Evolutionary conservation across 2,888 invertebrate species (phyloP).

Genomic region (Sialis lutaria): DNA sequence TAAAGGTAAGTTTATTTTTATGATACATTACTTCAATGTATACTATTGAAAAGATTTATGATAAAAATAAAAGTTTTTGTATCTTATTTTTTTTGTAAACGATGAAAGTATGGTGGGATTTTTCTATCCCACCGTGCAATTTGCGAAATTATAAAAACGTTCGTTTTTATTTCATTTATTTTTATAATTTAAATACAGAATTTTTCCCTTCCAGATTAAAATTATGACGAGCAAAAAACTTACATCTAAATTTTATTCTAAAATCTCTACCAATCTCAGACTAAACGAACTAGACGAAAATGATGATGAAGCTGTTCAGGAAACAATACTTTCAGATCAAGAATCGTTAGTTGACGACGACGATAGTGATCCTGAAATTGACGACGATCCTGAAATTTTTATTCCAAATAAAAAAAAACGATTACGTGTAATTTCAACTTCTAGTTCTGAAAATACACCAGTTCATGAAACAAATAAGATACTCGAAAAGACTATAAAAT

Average conservation of each 20-base stretch:
- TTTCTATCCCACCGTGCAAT: not conserved
- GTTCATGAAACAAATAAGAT: not conserved
- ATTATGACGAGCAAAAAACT: not conserved
- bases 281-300: not conserved
- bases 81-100: not conserved
- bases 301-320: not conserved
- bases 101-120: not conserved
- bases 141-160: not conserved
- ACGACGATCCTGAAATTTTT: not conserved
- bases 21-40: not conserved
- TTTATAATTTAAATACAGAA: not conserved
- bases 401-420: constrained; percentile 5
- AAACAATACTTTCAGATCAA: constrained; percentile 1
- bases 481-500: too few species aligned
- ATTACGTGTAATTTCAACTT: not conserved
- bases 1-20: not conserved
- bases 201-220: constrained; percentile 1
- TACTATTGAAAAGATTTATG: not conserved
- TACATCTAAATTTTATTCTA: not conserved
- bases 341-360: too few species aligned
- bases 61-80: not conserved
- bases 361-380: not conserved
- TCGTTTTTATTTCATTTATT: not conserved
- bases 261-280: not conserved
- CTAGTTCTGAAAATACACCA: not conserved